phyloP scores from a whole-genome alignment of 2,888 invertebrate genomes.

The Maniola hyperantus region DNA sequence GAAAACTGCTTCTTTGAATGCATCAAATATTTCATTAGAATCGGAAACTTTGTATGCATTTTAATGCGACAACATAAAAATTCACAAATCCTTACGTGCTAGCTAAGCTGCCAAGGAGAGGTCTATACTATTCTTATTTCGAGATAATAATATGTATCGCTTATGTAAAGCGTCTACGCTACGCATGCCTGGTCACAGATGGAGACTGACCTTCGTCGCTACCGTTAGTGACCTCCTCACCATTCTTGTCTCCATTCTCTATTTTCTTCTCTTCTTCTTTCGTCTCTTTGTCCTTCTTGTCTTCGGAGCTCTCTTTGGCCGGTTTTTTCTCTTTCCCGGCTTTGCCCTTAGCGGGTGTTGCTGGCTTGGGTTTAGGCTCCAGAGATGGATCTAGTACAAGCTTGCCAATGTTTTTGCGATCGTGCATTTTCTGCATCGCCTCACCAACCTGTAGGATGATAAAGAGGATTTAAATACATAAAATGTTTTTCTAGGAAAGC shows the following conservation, averaged over 20 bases:
- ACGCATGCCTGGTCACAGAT: conserved; percentile 66
- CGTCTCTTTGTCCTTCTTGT: conserved; percentile 84
- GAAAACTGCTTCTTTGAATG: no score
- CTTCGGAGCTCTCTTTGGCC: conserved; percentile 85
- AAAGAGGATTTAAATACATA: neutral
- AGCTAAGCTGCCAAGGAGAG: conserved; percentile 27
- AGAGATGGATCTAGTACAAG: conserved; percentile 91
- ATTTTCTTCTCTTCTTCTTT: conserved; percentile 81
- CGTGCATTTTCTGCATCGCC: conserved; percentile 96
- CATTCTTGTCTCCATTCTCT: conserved; percentile 76
- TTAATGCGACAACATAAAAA: neutral
- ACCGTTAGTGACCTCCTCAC: conserved; percentile 80
- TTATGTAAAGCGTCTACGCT: conserved; percentile 65
- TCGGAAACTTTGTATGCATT: neutral
- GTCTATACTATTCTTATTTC: conserved; percentile 38
- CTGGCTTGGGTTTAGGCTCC: conserved; percentile 91
- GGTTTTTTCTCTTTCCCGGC: conserved; percentile 87
- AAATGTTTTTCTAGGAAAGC: neutral
- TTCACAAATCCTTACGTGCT: neutral
- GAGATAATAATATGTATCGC: neutral
- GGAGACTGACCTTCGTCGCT: conserved; percentile 81
- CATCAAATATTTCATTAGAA: neutral
- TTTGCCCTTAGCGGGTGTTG: conserved; percentile 89
- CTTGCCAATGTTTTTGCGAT: conserved; percentile 95
- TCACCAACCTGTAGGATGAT: conserved; percentile 85